Evolutionary conservation across 2,113 vertebrate species (phyloP).

Genomic region (Malurus elegans): DNA sequence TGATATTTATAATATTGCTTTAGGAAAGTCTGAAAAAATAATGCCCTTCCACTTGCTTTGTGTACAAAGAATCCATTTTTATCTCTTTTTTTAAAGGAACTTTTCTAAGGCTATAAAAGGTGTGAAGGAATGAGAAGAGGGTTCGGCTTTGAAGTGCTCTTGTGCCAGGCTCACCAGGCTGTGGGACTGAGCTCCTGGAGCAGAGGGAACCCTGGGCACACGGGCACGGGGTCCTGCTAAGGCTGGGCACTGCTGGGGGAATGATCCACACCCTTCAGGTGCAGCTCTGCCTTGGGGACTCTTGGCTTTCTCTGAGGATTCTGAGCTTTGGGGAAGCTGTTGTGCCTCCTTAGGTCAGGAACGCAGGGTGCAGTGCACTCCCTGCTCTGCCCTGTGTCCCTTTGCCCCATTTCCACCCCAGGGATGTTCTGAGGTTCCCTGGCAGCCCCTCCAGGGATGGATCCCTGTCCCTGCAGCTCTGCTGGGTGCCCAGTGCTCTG

Average conservation of each 20-base stretch:
- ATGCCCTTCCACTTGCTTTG: neutral
- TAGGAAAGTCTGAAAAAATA: neutral
- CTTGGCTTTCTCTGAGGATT: neutral
- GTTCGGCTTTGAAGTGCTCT: neutral
- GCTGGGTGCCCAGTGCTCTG: neutral
- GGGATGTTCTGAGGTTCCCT: neutral
- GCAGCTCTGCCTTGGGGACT: neutral
- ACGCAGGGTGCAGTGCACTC: neutral
- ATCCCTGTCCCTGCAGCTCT: neutral
- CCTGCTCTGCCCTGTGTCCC: neutral
- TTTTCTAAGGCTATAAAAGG: neutral
- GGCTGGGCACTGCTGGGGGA: neutral
- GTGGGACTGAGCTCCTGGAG: too few species aligned
- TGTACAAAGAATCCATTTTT: neutral
- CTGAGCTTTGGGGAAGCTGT: neutral
- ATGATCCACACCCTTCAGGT: neutral
- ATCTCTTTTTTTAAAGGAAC: neutral
- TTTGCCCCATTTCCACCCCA: rapidly evolving
- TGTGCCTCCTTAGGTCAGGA: neutral
- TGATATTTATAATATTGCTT: constrained; percentile 7
- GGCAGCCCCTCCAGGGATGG: too few species aligned
- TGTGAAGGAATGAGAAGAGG: rapidly evolving
- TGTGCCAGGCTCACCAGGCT: too few species aligned
- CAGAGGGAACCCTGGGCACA: too few species aligned
- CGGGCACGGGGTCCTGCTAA: too few species aligned